Conservation (phyloP, 1,140 invertebrate species). For the Drosophila paulistorum region DNA sequence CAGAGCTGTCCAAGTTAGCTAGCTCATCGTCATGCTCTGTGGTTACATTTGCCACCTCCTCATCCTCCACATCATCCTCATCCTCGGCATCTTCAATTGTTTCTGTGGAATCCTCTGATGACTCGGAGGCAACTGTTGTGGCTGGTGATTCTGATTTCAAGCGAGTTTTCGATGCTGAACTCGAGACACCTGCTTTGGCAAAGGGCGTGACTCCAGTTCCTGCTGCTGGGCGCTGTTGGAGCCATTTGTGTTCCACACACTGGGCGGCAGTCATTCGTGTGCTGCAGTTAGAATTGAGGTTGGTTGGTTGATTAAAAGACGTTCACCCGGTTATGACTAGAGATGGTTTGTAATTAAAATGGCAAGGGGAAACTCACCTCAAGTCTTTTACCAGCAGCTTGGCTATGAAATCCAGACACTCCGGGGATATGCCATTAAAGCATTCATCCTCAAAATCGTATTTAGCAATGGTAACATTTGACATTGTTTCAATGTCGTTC, state of each 20-base stretch:
- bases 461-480: constrained; percentile 96
- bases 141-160: constrained; percentile 64
- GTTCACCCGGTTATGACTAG: constrained; percentile 36
- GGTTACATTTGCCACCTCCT: constrained; percentile 31
- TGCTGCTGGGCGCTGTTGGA: constrained; percentile 84
- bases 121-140: constrained; percentile 63
- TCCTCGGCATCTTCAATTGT: constrained; percentile 65
- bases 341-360: constrained; percentile 57
- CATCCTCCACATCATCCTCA: constrained; percentile 52
- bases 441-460: constrained; percentile 98
- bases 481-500: constrained; percentile 98
- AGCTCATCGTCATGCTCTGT: constrained; percentile 58
- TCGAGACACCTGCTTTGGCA: constrained; percentile 63
- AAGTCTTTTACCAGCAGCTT: constrained; percentile 95
- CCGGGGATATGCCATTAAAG: constrained; percentile 94
- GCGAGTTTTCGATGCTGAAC: constrained; percentile 65
- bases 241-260: constrained; percentile 90
- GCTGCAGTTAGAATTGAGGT: constrained; percentile 83
- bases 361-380: constrained; percentile 87
- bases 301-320: constrained; percentile 41
- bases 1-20: constrained; percentile 56
- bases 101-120: constrained; percentile 58
- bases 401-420: constrained; percentile 96
- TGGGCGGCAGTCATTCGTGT: constrained; percentile 88
- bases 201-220: constrained; percentile 69